Base-by-base conservation (phyloP, 2,113 vertebrate species). In the Corythornis vintsioides region DNA sequence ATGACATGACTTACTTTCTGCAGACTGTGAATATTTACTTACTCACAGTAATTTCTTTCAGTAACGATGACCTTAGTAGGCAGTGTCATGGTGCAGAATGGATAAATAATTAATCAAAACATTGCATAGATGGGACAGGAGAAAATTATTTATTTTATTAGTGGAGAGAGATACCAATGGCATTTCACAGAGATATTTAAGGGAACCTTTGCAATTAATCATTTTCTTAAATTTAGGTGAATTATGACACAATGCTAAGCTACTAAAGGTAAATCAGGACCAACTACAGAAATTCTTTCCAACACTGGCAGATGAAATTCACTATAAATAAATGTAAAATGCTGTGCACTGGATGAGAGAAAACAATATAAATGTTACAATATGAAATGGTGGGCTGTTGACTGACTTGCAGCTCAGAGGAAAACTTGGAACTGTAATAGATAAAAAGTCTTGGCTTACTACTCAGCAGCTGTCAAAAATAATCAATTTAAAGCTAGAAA, bases 71-170 rank as follows among this genome's bases (percentile, higher is more conserved):
- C 28, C 5, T 56, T 19, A 28, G 33, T 60, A 85, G 53, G 53
- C n/a, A 79, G 21, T 63, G 16, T 52, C 33, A 86, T 42, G 9
- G 24, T 72, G 45, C 57, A 76, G 29, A 88, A 75, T 22, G 4
- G 21, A 60, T 88, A 22, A 86, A 90, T 90, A 86, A 93, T 72
- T 86, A 79, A 83, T 69, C 13, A 80, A 94, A 92, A 79, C 8
- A 26, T 19, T 76, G 63, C 16, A 69, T 85, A 90, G 43, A 69
- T 47, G 29, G 17, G 13, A 48, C 22, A 56, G 11, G 29, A 88
- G 8, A 55, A 66, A 78, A 78, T 48, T 2, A 60, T 57, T 81
- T 86, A 29, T 11, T 87, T 74, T 79, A 17, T 60, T 6, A 56
- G 20, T 50, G 29, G 13, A 72, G 22, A 11, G 5, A 79, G 10